A percentile compares a stretch with the other conserved stretches of the same genome.
These are phyloP conservation scores for Australoheros scitulus DNA, from an alignment of 2,113 vertebrate genomes.

Conservation along the genomic window DNA sequence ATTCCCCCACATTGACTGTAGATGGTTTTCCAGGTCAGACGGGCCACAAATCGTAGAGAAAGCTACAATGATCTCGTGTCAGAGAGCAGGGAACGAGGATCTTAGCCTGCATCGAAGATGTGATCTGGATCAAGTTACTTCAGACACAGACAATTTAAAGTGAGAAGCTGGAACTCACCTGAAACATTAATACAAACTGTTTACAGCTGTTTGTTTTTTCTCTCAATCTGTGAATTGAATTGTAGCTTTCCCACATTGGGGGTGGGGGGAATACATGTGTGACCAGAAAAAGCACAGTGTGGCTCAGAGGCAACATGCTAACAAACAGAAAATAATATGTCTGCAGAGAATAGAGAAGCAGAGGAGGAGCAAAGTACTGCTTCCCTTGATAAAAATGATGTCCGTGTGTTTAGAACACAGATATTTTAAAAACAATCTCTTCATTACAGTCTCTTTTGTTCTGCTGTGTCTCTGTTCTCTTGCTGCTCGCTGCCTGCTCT, in stretches of 20 bases:
- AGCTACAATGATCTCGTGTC: not conserved
- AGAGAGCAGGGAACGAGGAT: not conserved
- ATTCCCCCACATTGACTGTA: not conserved
- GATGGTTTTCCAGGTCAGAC: not conserved
- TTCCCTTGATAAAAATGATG: slow-evolving; percentile 5
- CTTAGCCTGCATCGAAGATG: not conserved
- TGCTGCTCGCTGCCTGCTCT: slow-evolving; percentile 84
- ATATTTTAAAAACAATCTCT: slow-evolving; percentile 64
- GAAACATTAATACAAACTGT: not conserved
- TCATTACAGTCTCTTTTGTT: slow-evolving; percentile 80
- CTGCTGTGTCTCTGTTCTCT: slow-evolving; percentile 88
- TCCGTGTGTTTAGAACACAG: slow-evolving; percentile 25
- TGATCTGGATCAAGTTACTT: not conserved
- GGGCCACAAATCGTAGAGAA: not conserved
- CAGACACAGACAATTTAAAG: not conserved
- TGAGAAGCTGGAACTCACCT: not conserved
- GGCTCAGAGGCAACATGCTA: not conserved
- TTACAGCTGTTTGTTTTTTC: not conserved
- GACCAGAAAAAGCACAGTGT: not conserved
- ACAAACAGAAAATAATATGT: not conserved
- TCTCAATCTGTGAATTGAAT: too few species aligned
- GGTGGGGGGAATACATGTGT: too few species aligned
- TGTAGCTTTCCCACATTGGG: too few species aligned
- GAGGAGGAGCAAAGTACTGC: not conserved
- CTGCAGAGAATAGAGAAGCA: not conserved